A percentile compares a stretch with the other conserved stretches of the same genome.
Conservation (phyloP, 2,113 vertebrate species). For the Anhinga anhinga region DNA sequence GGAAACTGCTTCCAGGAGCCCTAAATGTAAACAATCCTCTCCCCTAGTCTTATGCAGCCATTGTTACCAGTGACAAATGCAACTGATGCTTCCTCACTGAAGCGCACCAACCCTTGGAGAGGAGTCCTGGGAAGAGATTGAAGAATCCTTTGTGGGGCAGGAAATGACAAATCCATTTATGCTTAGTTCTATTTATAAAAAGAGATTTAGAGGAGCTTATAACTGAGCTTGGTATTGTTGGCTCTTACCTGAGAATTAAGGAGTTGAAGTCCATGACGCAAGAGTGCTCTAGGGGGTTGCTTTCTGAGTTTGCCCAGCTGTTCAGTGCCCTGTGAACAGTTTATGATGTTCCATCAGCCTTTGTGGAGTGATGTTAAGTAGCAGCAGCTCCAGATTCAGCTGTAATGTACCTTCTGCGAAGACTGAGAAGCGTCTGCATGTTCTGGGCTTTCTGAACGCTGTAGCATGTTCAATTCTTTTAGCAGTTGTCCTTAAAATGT, state of each 20-base stretch:
- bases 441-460: not conserved
- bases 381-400: not conserved
- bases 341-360: not conserved
- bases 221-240: not conserved
- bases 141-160: not conserved
- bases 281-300: not conserved
- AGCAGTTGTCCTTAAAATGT: not conserved
- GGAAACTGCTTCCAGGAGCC: not conserved
- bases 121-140: not conserved
- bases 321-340: not conserved
- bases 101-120: not conserved
- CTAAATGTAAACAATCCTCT: not conserved
- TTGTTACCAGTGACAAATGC: not conserved
- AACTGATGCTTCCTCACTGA: not conserved
- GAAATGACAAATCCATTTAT: not conserved
- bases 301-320: not conserved
- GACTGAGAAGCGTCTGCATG: not conserved
- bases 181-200: not conserved
- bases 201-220: not conserved
- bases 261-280: not conserved
- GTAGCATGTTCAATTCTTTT: not conserved
- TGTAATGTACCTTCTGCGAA: not conserved
- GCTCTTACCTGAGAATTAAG: not conserved
- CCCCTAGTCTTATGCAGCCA: accelerated
- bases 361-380: not conserved